phyloP scores from a whole-genome alignment of 2,113 vertebrate genomes.

The Sylvilagus bachmani region DNA sequence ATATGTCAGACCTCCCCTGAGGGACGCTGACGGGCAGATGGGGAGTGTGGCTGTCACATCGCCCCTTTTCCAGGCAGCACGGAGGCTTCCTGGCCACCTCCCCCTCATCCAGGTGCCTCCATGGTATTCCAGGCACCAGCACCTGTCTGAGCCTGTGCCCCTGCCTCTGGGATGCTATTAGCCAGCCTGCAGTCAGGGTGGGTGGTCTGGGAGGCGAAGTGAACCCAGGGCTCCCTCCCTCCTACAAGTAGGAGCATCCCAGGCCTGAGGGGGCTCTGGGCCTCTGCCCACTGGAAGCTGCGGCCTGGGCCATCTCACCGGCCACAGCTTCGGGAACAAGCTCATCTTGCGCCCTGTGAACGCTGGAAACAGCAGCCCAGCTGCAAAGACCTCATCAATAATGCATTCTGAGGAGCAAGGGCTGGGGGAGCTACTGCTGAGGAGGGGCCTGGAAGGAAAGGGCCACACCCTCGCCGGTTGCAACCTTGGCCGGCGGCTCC shows the following conservation, averaged over 20 bases:
- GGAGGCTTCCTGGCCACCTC: neutral
- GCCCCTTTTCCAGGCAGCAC: neutral
- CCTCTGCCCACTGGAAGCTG: neutral
- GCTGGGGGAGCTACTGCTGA: neutral
- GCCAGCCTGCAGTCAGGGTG: neutral
- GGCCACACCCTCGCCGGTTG: neutral
- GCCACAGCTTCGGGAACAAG: neutral
- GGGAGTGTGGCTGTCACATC: neutral
- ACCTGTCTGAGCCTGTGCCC: constrained; percentile 11
- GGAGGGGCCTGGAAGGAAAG: neutral
- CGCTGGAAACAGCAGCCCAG: neutral
- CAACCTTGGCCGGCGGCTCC: neutral
- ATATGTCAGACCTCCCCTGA: constrained; percentile 34
- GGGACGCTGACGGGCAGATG: neutral
- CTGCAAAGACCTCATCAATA: neutral
- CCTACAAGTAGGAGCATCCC: too few species aligned
- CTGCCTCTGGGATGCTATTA: neutral
- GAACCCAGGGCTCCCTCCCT: neutral
- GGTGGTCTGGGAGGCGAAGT: neutral
- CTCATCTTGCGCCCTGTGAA: neutral
- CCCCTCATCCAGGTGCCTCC: neutral
- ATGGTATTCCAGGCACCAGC: neutral
- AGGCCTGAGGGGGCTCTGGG: neutral
- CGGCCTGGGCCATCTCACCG: neutral
- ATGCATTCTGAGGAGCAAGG: constrained; percentile 20